These are phyloP conservation scores for Erinaceus europaeus DNA, from an alignment of 2,113 vertebrate genomes.

Conservation along the genomic window DNA sequence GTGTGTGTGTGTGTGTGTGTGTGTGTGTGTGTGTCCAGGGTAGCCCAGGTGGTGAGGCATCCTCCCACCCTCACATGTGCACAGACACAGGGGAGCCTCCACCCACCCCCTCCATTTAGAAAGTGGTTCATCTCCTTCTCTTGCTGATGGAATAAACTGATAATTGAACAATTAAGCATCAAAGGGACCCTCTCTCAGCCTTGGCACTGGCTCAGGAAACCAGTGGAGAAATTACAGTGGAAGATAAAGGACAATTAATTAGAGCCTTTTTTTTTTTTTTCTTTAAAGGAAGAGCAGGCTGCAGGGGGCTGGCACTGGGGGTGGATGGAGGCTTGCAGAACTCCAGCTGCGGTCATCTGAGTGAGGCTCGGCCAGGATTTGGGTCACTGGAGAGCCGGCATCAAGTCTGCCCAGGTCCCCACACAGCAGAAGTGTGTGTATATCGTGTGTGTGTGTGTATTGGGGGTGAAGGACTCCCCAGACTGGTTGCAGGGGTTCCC, in stretches of 20 bases:
- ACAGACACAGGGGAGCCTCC: neutral
- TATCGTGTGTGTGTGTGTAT: too few relatives aligned
- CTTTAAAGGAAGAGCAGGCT: neutral
- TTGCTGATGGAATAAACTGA: conserved; percentile 49
- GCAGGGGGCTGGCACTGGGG: neutral
- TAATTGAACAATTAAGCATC: conserved; percentile 73
- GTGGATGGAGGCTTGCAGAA: neutral
- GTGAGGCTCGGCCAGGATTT: accelerated
- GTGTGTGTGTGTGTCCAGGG: neutral
- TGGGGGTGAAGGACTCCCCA: neutral
- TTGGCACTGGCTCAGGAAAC: conserved; percentile 34
- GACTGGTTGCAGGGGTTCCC: too few relatives aligned
- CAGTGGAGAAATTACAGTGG: neutral
- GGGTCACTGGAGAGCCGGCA: too few relatives aligned
- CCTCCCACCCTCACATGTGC: neutral
- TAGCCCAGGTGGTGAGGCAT: too few relatives aligned
- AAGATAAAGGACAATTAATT: conserved; percentile 12
- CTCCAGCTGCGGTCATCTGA: neutral
- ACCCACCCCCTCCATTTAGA: neutral
- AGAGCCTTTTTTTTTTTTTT: neutral
- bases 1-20: neutral
- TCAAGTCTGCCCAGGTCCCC: too few relatives aligned
- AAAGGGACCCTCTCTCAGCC: conserved; percentile 46
- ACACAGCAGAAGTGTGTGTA: too few relatives aligned
- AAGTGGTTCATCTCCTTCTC: neutral